Base-by-base conservation (phyloP, 2,113 vertebrate species). In the Gambusia affinis region DNA sequence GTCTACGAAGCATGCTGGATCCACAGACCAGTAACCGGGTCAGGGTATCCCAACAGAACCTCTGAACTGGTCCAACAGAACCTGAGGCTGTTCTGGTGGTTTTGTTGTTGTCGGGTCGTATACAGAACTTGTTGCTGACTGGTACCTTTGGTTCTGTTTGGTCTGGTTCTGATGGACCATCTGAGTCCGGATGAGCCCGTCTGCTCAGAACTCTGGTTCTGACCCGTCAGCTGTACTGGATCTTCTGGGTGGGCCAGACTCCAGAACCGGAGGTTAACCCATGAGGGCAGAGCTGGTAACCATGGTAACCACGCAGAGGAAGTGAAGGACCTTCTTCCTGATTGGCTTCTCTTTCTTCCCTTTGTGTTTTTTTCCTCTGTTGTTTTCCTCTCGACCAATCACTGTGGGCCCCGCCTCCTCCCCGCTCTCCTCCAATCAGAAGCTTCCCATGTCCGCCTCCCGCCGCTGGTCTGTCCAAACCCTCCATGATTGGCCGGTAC, bases 391-490 rank as follows among this genome's bases (percentile, higher is more conserved):
- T 68, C 61, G 74, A 27, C 85, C 80, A 87, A 88, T 89, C 85
- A 67, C 85, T 78, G 93, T 94, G 95, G 95, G 94, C 86, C 95
- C 86, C 95, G 91, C 88, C 88, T 95, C 87, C 93, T 82, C 76
- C 69, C 82, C 85, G 67, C 76, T 75, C 65, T 86, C 78, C 84
- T 92, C 89, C 95, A 92, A 92, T 94, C 96, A 97, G 97, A 97
- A 96, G 96, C 95, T 95, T 94, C 95, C 95, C 92, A 92, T 96
- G 94, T 97, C 95, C 95, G 95, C 95, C 93, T 95, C 95, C 89
- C 97, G 97, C 74, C 96, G 97, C 94, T 98, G 97, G 97, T 99
- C 97, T 94, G 96, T 99, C 93, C 96, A 99, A 96, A 96, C 96
- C 91, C 94, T 98, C 95, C 96, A 96, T 95, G 97, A 99, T 94